Evolutionary conservation across 2,113 vertebrate species (phyloP).

Genomic region (Neomonachus schauinslandi): DNA sequence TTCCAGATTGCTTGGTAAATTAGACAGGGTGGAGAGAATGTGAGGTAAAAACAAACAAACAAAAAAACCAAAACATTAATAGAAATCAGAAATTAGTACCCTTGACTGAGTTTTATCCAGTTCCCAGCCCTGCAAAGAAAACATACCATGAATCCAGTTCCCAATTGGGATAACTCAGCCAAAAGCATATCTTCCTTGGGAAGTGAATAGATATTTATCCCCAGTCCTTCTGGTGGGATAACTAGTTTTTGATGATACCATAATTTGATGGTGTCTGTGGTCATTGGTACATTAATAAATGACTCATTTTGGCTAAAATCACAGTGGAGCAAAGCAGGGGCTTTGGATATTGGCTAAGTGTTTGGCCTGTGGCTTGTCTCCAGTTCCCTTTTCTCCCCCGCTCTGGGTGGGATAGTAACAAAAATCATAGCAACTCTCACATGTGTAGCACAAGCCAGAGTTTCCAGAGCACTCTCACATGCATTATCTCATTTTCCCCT

Average conservation of each 20-base stretch:
- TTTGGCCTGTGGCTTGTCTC: neutral
- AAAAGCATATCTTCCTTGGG: neutral
- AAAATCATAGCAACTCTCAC: neutral
- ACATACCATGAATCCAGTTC: constrained; percentile 1
- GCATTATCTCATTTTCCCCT: constrained; percentile 57
- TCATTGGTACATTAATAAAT: neutral
- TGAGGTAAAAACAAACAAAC: neutral
- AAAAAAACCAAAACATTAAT: neutral
- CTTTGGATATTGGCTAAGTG: neutral
- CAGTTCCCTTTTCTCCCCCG: neutral
- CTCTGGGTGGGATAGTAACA: constrained; percentile 5
- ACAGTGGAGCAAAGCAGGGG: neutral
- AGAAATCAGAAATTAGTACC: constrained; percentile 42
- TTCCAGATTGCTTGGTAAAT: constrained; percentile 41
- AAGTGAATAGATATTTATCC: neutral
- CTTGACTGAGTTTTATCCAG: constrained; percentile 13
- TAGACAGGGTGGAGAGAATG: neutral
- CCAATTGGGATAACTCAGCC: neutral
- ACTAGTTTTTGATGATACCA: constrained; percentile 26
- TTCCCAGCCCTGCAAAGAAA: neutral
- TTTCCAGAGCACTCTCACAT: constrained; percentile 56
- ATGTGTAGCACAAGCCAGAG: neutral
- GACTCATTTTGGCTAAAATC: constrained; percentile 24
- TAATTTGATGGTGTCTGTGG: neutral
- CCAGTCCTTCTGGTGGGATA: neutral